Evolutionary conservation across 2,888 invertebrate genomes (phyloP).

Genomic region (Pyrgus malvae): DNA sequence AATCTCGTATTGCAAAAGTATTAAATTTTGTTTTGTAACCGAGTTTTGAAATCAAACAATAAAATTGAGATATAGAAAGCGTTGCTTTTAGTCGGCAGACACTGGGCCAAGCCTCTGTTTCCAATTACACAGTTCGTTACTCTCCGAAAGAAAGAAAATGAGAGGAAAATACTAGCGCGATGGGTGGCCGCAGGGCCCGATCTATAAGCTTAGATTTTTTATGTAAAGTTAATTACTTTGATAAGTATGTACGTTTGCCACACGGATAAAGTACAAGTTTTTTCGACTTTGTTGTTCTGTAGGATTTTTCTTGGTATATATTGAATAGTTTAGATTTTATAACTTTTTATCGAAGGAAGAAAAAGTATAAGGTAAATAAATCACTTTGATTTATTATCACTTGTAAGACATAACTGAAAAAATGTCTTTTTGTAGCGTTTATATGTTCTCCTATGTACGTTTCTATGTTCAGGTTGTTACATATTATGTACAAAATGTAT

Average conservation of each 20-base stretch:
- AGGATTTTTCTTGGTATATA: no score
- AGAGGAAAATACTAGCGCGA: constrained; percentile 57
- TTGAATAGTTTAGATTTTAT: no score
- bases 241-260: neutral
- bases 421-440: no score
- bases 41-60: constrained; percentile 43
- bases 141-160: constrained; percentile 66
- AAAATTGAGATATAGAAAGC: constrained; percentile 44
- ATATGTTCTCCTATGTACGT: no score
- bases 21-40: constrained; percentile 12
- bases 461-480: no score
- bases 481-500: no score
- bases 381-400: no score
- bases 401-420: no score
- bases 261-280: neutral
- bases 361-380: no score
- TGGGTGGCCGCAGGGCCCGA: constrained; percentile 47
- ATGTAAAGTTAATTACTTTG: neutral
- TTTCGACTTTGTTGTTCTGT: neutral
- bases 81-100: constrained; percentile 52
- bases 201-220: constrained; percentile 35
- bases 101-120: constrained; percentile 56
- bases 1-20: neutral
- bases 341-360: no score
- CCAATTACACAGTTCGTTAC: constrained; percentile 76